Conservation (phyloP, 1,140 invertebrate genomes). For the Drosophila sulfurigaster region DNA sequence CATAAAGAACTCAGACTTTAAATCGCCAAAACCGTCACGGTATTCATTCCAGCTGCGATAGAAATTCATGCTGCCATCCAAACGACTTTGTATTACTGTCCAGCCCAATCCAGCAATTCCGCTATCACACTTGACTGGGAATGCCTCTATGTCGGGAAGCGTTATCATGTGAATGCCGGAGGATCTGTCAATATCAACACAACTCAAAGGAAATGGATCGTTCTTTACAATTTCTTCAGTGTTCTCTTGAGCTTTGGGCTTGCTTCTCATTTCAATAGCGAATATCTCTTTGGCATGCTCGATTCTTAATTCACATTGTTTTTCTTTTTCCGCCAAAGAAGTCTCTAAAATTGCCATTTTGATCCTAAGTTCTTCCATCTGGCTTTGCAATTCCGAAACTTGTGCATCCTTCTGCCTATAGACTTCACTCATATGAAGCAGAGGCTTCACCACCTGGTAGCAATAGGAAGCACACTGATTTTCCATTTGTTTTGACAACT, state of each 20-base stretch:
- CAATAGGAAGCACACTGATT: neutral
- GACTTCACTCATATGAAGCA: neutral
- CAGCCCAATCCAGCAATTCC: neutral
- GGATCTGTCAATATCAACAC: neutral
- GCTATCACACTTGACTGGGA: neutral
- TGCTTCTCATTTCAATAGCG: neutral
- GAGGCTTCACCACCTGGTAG: neutral
- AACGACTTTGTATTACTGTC: neutral
- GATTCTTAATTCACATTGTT: neutral
- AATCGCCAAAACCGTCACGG: neutral
- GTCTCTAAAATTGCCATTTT: neutral
- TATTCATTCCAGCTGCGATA: conserved; percentile 1
- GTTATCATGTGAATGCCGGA: neutral
- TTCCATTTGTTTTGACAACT: neutral
- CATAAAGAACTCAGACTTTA: conserved; percentile 16
- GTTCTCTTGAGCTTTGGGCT: neutral
- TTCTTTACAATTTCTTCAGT: neutral
- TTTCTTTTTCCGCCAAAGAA: neutral
- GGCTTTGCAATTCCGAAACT: neutral
- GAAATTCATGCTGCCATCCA: neutral
- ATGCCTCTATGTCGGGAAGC: neutral
- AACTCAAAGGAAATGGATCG: neutral
- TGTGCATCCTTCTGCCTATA: neutral
- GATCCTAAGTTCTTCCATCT: neutral
- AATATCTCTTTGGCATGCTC: neutral